phyloP scores from a whole-genome alignment of 2,797 vertebrate genomes.

The Ataeniobius toweri region DNA sequence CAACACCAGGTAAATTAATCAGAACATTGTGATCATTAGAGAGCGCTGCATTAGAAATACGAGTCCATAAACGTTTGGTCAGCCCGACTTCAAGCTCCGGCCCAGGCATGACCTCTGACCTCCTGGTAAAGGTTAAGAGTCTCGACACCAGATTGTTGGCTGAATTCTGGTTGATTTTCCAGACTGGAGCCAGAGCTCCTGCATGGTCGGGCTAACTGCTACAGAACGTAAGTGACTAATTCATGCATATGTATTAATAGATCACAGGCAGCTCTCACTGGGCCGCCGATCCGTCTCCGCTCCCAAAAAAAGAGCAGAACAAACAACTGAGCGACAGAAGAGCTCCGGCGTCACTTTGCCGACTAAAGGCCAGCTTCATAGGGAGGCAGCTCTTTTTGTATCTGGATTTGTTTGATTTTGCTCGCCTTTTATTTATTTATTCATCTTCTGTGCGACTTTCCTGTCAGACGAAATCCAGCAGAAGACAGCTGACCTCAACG shows the following conservation, averaged over 20 bases:
- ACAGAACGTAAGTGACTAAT: constrained; percentile 52
- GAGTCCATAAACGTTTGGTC: background rate
- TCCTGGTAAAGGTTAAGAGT: background rate
- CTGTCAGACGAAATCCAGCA: constrained; percentile 6
- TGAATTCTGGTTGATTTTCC: constrained; percentile 39
- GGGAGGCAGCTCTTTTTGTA: constrained; percentile 14
- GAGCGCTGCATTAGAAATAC: background rate
- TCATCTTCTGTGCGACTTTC: constrained; percentile 10
- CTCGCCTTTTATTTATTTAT: constrained; percentile 29
- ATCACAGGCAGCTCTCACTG: constrained; percentile 55
- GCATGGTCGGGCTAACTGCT: constrained; percentile 49
- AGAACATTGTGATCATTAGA: no score
- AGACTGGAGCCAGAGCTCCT: constrained; percentile 37
- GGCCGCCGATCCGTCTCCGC: constrained; percentile 28
- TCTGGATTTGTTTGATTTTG: constrained; percentile 39
- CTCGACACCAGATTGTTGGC: background rate
- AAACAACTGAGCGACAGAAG: constrained; percentile 36
- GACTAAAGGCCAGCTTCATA: constrained; percentile 28
- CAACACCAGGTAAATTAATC: no score
- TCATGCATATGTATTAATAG: constrained; percentile 67
- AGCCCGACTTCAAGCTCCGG: background rate
- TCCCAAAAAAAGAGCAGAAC: constrained; percentile 29
- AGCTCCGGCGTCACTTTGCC: constrained; percentile 21
- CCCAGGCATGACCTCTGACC: constrained; percentile 30
- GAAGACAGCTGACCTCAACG: background rate